These are phyloP conservation scores for Dorcus hopei DNA, from an alignment of 2,888 invertebrate species.

Conservation along the genomic window DNA sequence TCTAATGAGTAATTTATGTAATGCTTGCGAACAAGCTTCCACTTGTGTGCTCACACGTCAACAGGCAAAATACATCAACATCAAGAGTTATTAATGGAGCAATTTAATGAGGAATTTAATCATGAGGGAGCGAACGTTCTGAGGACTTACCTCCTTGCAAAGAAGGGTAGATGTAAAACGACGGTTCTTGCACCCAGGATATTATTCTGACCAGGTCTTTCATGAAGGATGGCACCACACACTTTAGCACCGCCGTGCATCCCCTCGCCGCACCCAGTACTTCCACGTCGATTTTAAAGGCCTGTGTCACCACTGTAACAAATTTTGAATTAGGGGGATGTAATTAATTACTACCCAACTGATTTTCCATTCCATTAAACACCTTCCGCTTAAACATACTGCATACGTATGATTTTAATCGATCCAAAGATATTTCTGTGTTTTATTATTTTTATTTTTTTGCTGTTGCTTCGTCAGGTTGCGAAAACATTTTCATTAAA, in stretches of 20 bases:
- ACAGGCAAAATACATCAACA: conserved; percentile 4
- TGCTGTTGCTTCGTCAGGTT: too few species aligned
- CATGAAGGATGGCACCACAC: conserved; percentile 69
- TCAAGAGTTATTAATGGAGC: conserved; percentile 10
- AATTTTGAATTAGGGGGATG: conserved; percentile 12
- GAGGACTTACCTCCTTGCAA: conserved; percentile 63
- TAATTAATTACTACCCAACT: too few species aligned
- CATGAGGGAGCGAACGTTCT: background rate
- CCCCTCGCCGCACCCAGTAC: conserved; percentile 67
- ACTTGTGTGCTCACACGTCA: background rate
- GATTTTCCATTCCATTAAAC: too few species aligned
- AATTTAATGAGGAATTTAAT: conserved; percentile 12
- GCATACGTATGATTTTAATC: too few species aligned
- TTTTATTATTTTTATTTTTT: too few species aligned
- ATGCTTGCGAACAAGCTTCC: background rate
- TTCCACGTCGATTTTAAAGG: conserved; percentile 71
- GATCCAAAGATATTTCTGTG: too few species aligned
- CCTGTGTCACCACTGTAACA: conserved; percentile 67
- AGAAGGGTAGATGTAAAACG: conserved; percentile 71
- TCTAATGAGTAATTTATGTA: background rate
- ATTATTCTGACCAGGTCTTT: conserved; percentile 72
- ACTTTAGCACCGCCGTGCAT: conserved; percentile 69
- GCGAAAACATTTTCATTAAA: too few species aligned
- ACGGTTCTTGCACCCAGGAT: conserved; percentile 73
- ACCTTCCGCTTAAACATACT: too few species aligned